phyloP scores from a whole-genome alignment of 2,888 invertebrate species.

The Dryocosmus kuriphilus region DNA sequence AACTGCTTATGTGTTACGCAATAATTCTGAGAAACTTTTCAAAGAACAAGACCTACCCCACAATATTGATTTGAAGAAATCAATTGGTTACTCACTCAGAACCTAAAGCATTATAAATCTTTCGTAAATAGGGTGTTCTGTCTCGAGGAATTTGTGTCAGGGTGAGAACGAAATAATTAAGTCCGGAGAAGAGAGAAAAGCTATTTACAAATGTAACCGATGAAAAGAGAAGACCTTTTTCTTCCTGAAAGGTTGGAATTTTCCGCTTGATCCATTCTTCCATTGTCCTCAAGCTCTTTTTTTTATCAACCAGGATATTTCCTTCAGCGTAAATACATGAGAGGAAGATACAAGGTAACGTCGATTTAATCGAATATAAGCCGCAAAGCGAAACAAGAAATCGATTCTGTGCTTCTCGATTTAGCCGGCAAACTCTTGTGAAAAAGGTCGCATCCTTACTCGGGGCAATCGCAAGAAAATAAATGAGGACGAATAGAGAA shows the following conservation, averaged over 20 bases:
- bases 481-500: neutral
- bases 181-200: slow-evolving; percentile 14
- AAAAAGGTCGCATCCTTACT: slow-evolving; percentile 31
- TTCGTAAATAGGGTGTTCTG: slow-evolving; percentile 25
- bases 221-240: neutral
- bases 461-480: neutral
- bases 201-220: slow-evolving; percentile 6
- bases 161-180: slow-evolving; percentile 33
- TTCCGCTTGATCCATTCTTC: neutral
- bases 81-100: neutral
- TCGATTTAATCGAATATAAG: slow-evolving; percentile 17
- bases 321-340: slow-evolving; percentile 10
- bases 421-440: slow-evolving; percentile 4
- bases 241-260: neutral
- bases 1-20: neutral
- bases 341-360: neutral
- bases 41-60: neutral
- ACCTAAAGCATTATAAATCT: slow-evolving; percentile 5
- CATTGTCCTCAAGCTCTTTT: neutral
- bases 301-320: neutral
- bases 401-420: slow-evolving; percentile 28
- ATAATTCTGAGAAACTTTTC: neutral
- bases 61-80: slow-evolving; percentile 8
- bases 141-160: slow-evolving; percentile 14
- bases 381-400: slow-evolving; percentile 9